Conservation (phyloP, 2,888 invertebrate genomes). For the Rhagium mordax region DNA sequence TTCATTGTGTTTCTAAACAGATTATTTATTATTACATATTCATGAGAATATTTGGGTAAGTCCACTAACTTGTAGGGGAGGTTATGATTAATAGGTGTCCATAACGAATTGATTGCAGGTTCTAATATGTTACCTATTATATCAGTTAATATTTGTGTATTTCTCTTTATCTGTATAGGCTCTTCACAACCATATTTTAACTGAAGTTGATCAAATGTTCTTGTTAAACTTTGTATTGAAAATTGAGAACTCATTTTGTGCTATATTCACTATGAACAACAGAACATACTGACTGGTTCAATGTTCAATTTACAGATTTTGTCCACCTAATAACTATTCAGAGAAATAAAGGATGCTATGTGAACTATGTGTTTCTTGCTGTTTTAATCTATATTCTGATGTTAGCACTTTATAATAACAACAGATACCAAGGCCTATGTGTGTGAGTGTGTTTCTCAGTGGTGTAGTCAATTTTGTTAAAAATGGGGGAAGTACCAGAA, state of each 20-base stretch:
- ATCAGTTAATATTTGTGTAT: slow-evolving; percentile 15
- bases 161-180: not conserved
- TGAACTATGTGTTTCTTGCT: not conserved
- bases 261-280: not conserved
- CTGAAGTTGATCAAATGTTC: not conserved
- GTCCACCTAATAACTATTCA: too few species aligned
- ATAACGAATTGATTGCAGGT: not conserved
- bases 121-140: not conserved
- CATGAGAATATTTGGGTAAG: not conserved
- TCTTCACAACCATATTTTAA: not conserved
- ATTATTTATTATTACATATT: not conserved
- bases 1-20: not conserved
- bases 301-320: not conserved
- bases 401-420: not conserved
- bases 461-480: not conserved
- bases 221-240: not conserved
- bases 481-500: too few species aligned
- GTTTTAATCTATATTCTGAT: not conserved
- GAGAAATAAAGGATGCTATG: too few species aligned
- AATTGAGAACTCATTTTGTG: not conserved
- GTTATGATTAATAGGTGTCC: not conserved
- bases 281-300: not conserved
- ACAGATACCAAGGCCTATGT: not conserved
- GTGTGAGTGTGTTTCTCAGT: not conserved
- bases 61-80: not conserved